Conservation (phyloP, 2,113 vertebrate genomes). For the Trinectes maculatus region DNA sequence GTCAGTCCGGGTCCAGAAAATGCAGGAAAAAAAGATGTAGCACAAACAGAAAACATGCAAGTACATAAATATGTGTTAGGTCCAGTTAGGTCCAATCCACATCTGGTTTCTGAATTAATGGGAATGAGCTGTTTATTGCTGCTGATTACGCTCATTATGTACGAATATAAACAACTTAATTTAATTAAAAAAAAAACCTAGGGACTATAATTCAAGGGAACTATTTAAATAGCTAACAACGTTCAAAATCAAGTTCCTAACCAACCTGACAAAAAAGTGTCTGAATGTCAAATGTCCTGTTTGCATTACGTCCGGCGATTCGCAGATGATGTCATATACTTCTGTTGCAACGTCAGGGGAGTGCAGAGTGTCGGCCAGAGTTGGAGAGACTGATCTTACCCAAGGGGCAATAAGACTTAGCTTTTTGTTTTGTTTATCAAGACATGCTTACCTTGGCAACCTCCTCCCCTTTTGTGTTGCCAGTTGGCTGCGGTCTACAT, state of each 20-base stretch:
- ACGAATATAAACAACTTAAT: constrained; percentile 2
- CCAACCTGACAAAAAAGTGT: constrained; percentile 61
- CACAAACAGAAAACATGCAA: neutral
- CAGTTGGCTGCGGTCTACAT: constrained; percentile 52
- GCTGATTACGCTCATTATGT: neutral
- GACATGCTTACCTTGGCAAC: constrained; percentile 49
- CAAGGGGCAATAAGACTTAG: neutral
- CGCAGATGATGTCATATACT: constrained; percentile 46
- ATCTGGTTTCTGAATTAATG: constrained; percentile 21
- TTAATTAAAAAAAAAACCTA: constrained; percentile 16
- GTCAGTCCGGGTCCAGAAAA: too few relatives aligned
- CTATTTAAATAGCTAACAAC: constrained; percentile 28
- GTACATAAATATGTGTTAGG: neutral
- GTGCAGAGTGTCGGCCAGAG: constrained; percentile 44
- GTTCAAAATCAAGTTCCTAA: constrained; percentile 23
- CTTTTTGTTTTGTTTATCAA: constrained; percentile 52
- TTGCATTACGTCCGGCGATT: constrained; percentile 36
- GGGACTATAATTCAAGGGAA: constrained; percentile 2
- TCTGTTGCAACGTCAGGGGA: constrained; percentile 30
- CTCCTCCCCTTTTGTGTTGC: constrained; percentile 23
- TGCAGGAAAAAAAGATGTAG: neutral
- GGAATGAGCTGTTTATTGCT: neutral
- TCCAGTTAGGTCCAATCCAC: neutral
- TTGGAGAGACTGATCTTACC: neutral
- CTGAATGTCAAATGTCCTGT: constrained; percentile 58